Evolutionary conservation across 2,113 vertebrate genomes (phyloP).

Genomic region (Telmatochromis sp.): DNA sequence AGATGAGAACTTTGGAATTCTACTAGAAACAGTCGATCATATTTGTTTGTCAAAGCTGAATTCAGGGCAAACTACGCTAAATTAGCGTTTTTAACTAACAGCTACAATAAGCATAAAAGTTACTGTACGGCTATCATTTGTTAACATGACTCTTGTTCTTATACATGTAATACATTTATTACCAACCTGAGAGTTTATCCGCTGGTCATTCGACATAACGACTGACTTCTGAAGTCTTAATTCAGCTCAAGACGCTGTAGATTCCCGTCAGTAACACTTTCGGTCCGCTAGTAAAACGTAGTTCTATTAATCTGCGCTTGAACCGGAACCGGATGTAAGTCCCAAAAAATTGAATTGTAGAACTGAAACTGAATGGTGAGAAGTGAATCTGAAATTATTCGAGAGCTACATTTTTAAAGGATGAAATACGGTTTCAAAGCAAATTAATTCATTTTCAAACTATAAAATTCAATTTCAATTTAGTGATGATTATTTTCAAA

Average conservation of each 20-base stretch:
- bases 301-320: fast-evolving
- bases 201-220: fast-evolving
- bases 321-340: background rate
- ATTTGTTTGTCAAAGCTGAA: no score
- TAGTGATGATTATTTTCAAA: fast-evolving
- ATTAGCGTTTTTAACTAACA: fast-evolving
- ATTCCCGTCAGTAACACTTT: no score
- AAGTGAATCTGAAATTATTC: background rate
- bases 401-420: fast-evolving
- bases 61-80: no score
- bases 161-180: no score
- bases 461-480: background rate
- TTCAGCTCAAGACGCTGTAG: no score
- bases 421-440: background rate
- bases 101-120: no score
- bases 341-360: background rate
- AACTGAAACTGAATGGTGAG: background rate
- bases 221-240: no score
- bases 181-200: no score
- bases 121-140: fast-evolving
- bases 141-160: no score
- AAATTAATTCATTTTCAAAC: background rate
- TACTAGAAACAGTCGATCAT: no score
- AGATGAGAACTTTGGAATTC: no score
- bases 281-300: no score